Base-by-base conservation (phyloP, 2,888 invertebrate species). In the Tinea pellionella region DNA sequence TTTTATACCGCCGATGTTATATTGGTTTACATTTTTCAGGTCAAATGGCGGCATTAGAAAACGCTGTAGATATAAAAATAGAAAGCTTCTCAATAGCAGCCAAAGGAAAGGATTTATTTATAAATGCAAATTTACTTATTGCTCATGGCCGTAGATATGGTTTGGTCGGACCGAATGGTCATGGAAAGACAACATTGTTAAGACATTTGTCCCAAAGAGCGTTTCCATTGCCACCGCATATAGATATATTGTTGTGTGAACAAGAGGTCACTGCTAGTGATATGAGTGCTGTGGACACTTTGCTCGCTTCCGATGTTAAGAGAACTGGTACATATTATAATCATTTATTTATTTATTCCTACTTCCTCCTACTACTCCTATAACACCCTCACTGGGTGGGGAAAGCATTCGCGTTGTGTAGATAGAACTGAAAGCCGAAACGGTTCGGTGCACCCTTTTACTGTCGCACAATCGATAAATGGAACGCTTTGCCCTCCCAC, bases 21-120 rank as follows among this genome's bases (percentile, higher is more conserved):
- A 24, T 24, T 24, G 24, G 2, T 24, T 24, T 24, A 24, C 2
- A 24, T 3, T 6, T 65, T 64, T 4, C 65, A 88, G 88, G 92
- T 67, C 93, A 95, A 73, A 90, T 93, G 81, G 92, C 92, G 43
- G 93, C 94, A 37, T 71, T 95, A 66, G 98, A 99, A 73, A 94
- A 96, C 75, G 97, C 98, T 0, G 94, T 97, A 11, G 99, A 99
- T 77, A 99, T 99, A 59, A 99, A 99, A 89, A 95, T 98, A 13
- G 99, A 99, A 73, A 98, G 97, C 79, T 99, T 99, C 76, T 97
- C 97, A 62, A 99, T 99, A 67, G 92, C 96, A 16, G 99, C 99
- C 0, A 95, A 97, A 78, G 99, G 99, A 61, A 97, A 99, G 70
- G 97, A 98, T 73, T 88, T 99, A 55, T 99, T 99, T 78, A 94